Conservation (phyloP, 35 echinoderm and acorn worm genomes). For the Apostichopus parvimensis region DNA sequence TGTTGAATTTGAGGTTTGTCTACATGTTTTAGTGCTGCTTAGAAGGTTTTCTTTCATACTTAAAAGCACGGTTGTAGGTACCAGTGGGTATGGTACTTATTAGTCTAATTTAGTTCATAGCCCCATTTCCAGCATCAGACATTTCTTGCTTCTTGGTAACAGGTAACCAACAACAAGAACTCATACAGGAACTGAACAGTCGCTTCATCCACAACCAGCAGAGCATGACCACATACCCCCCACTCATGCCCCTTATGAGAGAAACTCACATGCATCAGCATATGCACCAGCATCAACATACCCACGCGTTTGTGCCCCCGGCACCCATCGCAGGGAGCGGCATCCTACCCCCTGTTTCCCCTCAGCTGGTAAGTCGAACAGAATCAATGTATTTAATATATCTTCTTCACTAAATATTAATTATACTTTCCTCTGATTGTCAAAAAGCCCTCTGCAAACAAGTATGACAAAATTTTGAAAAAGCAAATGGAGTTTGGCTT, state of each 20-base stretch:
- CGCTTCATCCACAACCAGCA: conserved; percentile 83
- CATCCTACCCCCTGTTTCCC: not conserved
- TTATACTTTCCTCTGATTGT: not conserved
- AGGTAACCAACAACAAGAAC: conserved; percentile 70
- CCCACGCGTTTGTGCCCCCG: conserved; percentile 71
- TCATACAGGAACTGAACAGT: conserved; percentile 92
- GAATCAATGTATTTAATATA: not conserved
- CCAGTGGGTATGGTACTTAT: too few species aligned
- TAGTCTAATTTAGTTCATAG: too few species aligned
- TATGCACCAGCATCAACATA: conserved; percentile 90
- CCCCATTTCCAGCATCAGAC: too few species aligned
- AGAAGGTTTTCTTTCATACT: too few species aligned
- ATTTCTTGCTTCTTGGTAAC: too few species aligned
- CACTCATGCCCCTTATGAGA: conserved; percentile 76
- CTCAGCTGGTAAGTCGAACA: conserved; percentile 38
- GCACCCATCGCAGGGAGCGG: conserved; percentile 29
- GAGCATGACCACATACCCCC: conserved; percentile 69
- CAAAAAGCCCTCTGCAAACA: too few species aligned
- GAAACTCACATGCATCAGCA: conserved; percentile 96
- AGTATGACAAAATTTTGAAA: too few species aligned
- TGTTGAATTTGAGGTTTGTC: too few species aligned
- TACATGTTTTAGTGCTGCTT: too few species aligned
- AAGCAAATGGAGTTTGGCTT: too few species aligned
- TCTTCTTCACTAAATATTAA: too few species aligned
- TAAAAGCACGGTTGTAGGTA: too few species aligned